Evolutionary conservation across 2,113 vertebrate species (phyloP).

Genomic region (Tautogolabrus adspersus): DNA sequence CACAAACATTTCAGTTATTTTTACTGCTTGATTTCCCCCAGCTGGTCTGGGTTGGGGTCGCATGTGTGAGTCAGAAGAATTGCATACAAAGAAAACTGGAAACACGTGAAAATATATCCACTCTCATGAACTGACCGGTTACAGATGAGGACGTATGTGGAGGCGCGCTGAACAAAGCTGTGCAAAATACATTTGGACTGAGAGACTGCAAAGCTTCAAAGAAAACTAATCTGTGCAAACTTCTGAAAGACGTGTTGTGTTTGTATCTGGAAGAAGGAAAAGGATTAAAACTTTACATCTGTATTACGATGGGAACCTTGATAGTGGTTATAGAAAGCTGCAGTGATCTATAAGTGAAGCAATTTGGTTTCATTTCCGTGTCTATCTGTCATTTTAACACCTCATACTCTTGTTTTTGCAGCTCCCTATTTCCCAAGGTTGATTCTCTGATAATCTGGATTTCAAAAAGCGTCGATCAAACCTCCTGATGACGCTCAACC

Average conservation of each 20-base stretch:
- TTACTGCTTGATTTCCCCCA: neutral
- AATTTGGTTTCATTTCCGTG: too few relatives aligned
- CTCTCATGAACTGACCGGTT: neutral
- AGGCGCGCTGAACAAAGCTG: too few relatives aligned
- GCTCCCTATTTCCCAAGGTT: conserved; percentile 76
- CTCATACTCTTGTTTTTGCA: conserved; percentile 57
- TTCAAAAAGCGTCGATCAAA: neutral
- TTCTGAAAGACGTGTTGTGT: neutral
- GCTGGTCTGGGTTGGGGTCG: neutral
- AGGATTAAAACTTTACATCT: neutral
- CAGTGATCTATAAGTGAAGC: too few relatives aligned
- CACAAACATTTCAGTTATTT: neutral
- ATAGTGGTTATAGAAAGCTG: neutral
- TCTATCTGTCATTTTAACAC: neutral
- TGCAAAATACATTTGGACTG: too few relatives aligned
- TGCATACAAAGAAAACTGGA: conserved; percentile 15
- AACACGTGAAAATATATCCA: conserved; percentile 24
- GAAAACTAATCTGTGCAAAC: neutral
- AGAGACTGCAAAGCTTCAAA: too few relatives aligned
- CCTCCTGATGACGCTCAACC: neutral
- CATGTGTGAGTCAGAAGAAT: neutral
- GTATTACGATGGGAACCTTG: neutral
- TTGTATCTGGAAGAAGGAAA: neutral
- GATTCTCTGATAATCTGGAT: conserved; percentile 30
- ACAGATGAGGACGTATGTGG: conserved; percentile 10